These are phyloP conservation scores for Petrosia ficiformis DNA, from an alignment of 37 sponge, comb jelly and placozoan species.

Conservation along the genomic window DNA sequence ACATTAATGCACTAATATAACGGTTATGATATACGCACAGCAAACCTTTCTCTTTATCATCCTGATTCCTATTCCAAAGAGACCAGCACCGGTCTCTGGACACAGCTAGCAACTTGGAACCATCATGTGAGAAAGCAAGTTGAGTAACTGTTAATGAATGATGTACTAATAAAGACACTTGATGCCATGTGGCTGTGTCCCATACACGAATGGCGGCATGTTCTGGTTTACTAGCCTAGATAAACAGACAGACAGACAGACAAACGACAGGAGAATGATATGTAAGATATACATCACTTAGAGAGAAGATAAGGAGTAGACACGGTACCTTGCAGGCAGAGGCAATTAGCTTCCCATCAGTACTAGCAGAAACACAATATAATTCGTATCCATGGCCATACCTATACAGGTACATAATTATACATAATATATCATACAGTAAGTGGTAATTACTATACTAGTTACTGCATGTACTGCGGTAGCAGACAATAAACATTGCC, in stretches of 20 bases:
- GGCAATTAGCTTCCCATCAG: conserved; percentile 66
- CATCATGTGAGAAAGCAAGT: conserved; percentile 76
- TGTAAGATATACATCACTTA: neutral
- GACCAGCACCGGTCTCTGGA: conserved; percentile 92
- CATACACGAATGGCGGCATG: conserved; percentile 83
- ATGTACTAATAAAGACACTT: conserved; percentile 40
- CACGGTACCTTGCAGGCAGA: conserved; percentile 79
- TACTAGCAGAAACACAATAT: conserved; percentile 57
- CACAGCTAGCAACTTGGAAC: conserved; percentile 62
- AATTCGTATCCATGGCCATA: conserved; percentile 93
- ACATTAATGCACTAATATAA: neutral
- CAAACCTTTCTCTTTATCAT: neutral
- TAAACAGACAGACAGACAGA: conserved; percentile 5
- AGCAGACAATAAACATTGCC: neutral
- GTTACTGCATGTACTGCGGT: neutral
- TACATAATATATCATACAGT: neutral
- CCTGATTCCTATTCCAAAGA: conserved; percentile 50
- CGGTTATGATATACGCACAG: neutral
- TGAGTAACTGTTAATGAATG: conserved; percentile 93
- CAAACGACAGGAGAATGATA: neutral
- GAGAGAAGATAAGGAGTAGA: neutral
- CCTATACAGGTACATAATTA: conserved; percentile 11
- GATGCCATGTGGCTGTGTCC: conserved; percentile 69
- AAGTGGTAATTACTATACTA: neutral
- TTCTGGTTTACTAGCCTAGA: conserved; percentile 79